These are phyloP conservation scores for Drosophila persimilis DNA, from an alignment of 1,140 invertebrate species.

Conservation along the genomic window DNA sequence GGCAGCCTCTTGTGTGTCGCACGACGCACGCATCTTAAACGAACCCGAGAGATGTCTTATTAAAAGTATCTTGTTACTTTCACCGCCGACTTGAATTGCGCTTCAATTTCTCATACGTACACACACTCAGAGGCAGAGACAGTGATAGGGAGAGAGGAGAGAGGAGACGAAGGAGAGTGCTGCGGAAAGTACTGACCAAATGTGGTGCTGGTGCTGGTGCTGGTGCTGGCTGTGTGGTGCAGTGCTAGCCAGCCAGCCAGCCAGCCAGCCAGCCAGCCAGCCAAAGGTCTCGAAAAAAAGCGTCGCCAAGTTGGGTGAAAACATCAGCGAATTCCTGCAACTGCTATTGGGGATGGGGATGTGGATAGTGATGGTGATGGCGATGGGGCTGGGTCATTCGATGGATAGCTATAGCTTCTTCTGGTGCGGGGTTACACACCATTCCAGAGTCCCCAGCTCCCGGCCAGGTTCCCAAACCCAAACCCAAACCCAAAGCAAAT, in stretches of 20 bases:
- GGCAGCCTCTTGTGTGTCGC: constrained; percentile 42
- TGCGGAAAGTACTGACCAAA: constrained; percentile 45
- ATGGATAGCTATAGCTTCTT: constrained; percentile 9
- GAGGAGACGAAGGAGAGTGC: not conserved
- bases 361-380: not conserved
- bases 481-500: constrained; percentile 33
- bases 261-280: not conserved
- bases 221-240: not conserved
- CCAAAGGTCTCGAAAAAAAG: constrained; percentile 11
- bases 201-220: constrained; percentile 13
- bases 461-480: no score
- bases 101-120: constrained; percentile 75
- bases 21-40: constrained; percentile 64
- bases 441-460: no score
- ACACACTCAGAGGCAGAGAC: constrained; percentile 9
- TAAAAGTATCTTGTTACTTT: constrained; percentile 83
- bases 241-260: no score
- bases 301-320: constrained; percentile 1
- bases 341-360: not conserved
- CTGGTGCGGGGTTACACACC: no score
- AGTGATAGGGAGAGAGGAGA: not conserved
- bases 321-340: not conserved
- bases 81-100: constrained; percentile 77
- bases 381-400: not conserved
- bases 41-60: constrained; percentile 68